Conservation (phyloP, 2,888 invertebrate species). For the Phania funesta region DNA sequence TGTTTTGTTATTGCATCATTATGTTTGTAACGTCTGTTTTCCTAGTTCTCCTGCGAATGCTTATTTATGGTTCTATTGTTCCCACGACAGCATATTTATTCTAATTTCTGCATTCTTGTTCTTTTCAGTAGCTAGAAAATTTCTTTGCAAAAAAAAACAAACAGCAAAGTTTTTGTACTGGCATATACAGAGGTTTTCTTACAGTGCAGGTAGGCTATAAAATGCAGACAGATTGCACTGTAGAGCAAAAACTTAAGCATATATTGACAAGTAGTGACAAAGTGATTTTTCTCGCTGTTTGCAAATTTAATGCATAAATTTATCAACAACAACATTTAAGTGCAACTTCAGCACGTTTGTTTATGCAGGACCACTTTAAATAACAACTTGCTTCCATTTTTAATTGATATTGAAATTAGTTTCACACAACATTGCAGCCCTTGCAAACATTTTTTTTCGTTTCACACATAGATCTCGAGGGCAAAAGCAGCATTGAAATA, state of each 20-base stretch:
- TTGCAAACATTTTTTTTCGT: too few species aligned
- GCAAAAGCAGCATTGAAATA: too few species aligned
- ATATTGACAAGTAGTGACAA: background rate
- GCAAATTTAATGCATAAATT: too few species aligned
- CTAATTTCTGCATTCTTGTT: background rate
- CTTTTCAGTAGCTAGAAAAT: background rate
- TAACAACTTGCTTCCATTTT: too few species aligned
- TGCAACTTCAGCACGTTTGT: too few species aligned
- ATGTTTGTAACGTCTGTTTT: constrained; percentile 47
- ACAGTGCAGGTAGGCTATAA: constrained; percentile 2
- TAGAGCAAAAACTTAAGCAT: background rate
- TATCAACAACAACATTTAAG: too few species aligned
- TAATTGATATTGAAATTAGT: too few species aligned
- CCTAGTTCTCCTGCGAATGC: constrained; percentile 58
- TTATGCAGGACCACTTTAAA: too few species aligned
- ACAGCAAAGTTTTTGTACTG: constrained; percentile 20
- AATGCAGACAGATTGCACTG: constrained; percentile 21
- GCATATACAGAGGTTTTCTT: constrained; percentile 21
- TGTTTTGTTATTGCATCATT: constrained; percentile 19
- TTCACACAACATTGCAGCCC: too few species aligned
- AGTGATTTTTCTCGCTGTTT: too few species aligned
- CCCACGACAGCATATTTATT: constrained; percentile 41
- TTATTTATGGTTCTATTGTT: constrained; percentile 66
- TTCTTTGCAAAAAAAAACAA: constrained; percentile 1
- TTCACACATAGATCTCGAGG: too few species aligned